Conservation (phyloP, 2,888 invertebrate species). For the Notodonta ziczac region DNA sequence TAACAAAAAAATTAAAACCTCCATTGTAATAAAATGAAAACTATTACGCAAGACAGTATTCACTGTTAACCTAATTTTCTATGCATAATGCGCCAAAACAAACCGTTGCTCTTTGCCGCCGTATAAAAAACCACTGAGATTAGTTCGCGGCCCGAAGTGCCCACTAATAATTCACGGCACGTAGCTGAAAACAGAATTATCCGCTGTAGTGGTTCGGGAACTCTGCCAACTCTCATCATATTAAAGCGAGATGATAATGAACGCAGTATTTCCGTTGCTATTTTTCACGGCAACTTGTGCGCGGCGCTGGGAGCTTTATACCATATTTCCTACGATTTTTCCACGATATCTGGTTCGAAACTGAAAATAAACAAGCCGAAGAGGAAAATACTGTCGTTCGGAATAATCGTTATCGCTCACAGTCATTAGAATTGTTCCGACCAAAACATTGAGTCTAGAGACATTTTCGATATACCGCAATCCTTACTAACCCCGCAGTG, state of each 20-base stretch:
- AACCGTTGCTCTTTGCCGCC: background rate
- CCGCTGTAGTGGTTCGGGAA: constrained; percentile 63
- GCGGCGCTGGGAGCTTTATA: constrained; percentile 40
- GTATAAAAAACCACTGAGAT: constrained; percentile 32
- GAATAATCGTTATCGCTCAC: constrained; percentile 37
- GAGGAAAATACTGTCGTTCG: constrained; percentile 23
- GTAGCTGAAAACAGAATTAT: constrained; percentile 76
- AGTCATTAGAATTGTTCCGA: constrained; percentile 35
- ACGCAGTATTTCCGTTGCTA: constrained; percentile 57
- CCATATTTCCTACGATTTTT: constrained; percentile 13
- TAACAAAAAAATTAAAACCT: too few species aligned
- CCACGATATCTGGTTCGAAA: constrained; percentile 9
- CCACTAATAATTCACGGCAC: constrained; percentile 70
- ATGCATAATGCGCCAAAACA: constrained; percentile 12
- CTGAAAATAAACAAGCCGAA: constrained; percentile 18
- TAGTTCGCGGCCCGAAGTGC: constrained; percentile 42
- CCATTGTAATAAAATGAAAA: background rate
- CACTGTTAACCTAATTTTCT: constrained; percentile 22
- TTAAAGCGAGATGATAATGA: constrained; percentile 76
- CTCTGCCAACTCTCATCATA: constrained; percentile 78
- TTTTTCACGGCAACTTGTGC: constrained; percentile 48
- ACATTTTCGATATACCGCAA: constrained; percentile 52
- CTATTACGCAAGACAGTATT: constrained; percentile 1
- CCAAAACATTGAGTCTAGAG: constrained; percentile 45
- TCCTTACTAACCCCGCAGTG: constrained; percentile 46